Conservation (phyloP, 2,888 invertebrate species). For the Clunio marinus region DNA sequence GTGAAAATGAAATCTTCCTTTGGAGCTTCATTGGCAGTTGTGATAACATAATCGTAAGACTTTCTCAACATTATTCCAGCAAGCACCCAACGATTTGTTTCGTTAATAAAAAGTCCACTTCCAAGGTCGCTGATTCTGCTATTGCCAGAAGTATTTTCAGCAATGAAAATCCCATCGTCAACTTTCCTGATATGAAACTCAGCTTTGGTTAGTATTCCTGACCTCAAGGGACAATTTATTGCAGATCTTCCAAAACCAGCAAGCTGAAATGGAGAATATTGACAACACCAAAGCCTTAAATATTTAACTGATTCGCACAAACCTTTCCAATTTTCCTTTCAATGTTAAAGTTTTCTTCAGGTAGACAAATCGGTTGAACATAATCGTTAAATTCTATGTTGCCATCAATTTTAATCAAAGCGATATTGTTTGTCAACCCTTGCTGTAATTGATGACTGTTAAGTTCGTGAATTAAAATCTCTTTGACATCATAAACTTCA, state of each 20-base stretch:
- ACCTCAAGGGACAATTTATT: background rate
- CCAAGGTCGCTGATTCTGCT: background rate
- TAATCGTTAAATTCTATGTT: conserved; percentile 10
- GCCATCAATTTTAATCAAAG: background rate
- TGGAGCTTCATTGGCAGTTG: background rate
- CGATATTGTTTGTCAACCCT: conserved; percentile 22
- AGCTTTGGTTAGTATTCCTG: background rate
- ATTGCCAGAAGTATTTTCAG: conserved; percentile 11
- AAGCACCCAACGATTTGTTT: background rate
- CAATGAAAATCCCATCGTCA: background rate
- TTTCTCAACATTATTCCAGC: background rate
- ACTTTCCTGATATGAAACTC: background rate
- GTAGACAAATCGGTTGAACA: conserved; percentile 23
- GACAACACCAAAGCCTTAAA: background rate
- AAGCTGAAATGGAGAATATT: background rate
- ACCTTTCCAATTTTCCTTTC: background rate
- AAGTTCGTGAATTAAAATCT: conserved; percentile 2
- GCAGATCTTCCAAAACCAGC: conserved; percentile 18
- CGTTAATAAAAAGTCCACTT: conserved; percentile 15
- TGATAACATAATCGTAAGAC: no score
- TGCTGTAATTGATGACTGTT: background rate
- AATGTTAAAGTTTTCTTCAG: background rate
- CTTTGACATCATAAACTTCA: background rate
- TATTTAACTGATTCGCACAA: background rate
- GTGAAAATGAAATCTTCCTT: background rate